phyloP scores from a whole-genome alignment of 2,888 invertebrate species.

The Cheilosia urbana region DNA sequence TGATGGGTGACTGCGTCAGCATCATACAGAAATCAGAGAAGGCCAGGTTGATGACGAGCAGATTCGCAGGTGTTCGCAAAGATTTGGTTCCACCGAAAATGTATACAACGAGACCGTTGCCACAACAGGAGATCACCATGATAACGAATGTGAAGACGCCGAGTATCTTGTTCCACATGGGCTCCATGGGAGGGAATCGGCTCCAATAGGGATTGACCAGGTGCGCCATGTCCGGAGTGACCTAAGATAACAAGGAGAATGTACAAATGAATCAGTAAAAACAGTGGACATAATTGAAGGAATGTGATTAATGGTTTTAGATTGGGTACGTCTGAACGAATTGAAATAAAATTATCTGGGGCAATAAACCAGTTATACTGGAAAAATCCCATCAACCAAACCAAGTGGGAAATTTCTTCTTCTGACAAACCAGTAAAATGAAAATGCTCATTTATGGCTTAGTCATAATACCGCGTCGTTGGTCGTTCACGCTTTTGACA shows the following conservation, averaged over 20 bases:
- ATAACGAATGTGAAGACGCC: slow-evolving; percentile 89
- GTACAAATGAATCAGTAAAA: slow-evolving; percentile 56
- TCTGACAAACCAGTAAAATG: no score
- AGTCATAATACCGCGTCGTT: no score
- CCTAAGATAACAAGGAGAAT: slow-evolving; percentile 85
- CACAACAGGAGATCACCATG: slow-evolving; percentile 85
- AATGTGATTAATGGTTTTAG: no score
- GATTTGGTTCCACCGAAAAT: slow-evolving; percentile 83
- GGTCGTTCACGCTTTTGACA: no score
- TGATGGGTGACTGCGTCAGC: slow-evolving; percentile 85
- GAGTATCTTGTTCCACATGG: slow-evolving; percentile 92
- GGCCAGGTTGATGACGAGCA: slow-evolving; percentile 95
- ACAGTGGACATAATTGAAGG: no score
- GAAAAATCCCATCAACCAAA: no score
- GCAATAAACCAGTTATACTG: no score
- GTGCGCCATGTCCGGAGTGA: slow-evolving; percentile 87
- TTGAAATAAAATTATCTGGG: no score
- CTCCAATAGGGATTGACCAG: slow-evolving; percentile 92
- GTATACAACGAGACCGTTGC: slow-evolving; percentile 83
- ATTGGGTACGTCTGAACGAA: no score
- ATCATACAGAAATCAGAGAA: slow-evolving; percentile 94
- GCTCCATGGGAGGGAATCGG: slow-evolving; percentile 95
- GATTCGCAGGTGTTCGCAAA: slow-evolving; percentile 94
- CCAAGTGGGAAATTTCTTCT: no score
- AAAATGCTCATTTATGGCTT: no score